phyloP scores from a whole-genome alignment of 2,888 invertebrate species.

The Arrhopalites spinosus region DNA sequence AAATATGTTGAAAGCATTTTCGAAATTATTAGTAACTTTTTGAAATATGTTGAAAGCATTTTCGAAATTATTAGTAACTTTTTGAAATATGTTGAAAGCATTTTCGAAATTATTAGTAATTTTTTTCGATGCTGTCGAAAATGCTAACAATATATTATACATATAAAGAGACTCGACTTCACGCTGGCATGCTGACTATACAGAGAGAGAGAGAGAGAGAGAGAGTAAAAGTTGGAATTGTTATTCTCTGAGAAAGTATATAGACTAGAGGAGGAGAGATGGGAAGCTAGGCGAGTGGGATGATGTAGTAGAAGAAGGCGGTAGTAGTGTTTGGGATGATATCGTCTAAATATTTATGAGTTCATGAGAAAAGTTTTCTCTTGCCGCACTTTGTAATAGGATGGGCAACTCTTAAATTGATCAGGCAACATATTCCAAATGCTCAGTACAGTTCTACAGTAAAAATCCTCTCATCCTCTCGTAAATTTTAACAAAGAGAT shows the following conservation, averaged over 20 bases:
- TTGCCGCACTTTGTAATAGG: constrained; percentile 41
- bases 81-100: no score
- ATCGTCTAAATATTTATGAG: constrained; percentile 48
- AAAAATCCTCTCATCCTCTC: constrained; percentile 38
- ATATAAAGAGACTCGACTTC: no score
- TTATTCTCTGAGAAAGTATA: no score
- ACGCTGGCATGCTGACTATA: neutral
- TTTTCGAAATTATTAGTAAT: no score
- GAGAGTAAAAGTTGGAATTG: no score
- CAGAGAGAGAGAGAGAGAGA: neutral
- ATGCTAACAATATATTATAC: no score
- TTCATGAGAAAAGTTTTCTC: constrained; percentile 41
- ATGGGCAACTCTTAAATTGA: constrained; percentile 36
- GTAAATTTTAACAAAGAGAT: constrained; percentile 27
- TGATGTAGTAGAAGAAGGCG: constrained; percentile 25
- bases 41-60: no score
- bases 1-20: no score
- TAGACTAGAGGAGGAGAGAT: neutral
- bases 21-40: no score
- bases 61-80: no score
- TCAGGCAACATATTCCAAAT: constrained; percentile 42
- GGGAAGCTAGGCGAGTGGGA: constrained; percentile 1
- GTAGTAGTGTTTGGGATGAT: constrained; percentile 37
- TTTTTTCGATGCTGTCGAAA: no score
- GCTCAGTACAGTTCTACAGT: constrained; percentile 23